A percentile compares a stretch with the other conserved stretches of the same genome.
Evolutionary conservation across 2,797 vertebrate genomes (phyloP).

Genomic region (Acrossocheilus wenchowensis): DNA sequence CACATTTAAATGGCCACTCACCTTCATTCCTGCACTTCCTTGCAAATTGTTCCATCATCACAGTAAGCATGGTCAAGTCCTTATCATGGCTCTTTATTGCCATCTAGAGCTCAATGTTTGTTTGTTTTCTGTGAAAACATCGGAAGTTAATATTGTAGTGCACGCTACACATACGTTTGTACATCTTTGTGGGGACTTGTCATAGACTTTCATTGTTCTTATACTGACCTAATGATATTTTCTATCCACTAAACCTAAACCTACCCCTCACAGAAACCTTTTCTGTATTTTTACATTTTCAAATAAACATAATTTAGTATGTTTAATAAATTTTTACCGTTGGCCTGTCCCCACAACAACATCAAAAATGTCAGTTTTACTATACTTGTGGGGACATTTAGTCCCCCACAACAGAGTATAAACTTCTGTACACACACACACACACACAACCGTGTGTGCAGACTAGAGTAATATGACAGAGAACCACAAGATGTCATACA

Average conservation of each 20-base stretch:
- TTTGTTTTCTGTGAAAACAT: neutral
- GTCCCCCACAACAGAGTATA: neutral
- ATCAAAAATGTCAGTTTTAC: neutral
- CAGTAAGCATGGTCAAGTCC: neutral
- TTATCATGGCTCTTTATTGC: conserved; percentile 26
- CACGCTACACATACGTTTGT: neutral
- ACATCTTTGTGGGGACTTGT: neutral
- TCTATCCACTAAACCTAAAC: neutral
- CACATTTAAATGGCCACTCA: conserved; percentile 8
- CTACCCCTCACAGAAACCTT: neutral
- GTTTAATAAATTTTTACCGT: neutral
- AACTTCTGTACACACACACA: neutral
- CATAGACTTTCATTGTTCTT: neutral
- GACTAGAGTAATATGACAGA: too few relatives aligned
- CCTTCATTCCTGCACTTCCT: neutral
- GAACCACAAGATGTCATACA: neutral
- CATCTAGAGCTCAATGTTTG: conserved; percentile 4
- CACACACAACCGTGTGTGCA: too few relatives aligned
- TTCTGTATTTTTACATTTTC: neutral
- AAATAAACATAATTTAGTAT: neutral
- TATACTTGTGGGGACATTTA: neutral
- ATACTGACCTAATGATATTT: neutral
- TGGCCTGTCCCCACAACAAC: neutral
- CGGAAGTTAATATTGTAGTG: neutral
- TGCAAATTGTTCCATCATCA: neutral